These are phyloP conservation scores for Decapterus maruadsi DNA, from an alignment of 2,797 vertebrate genomes.

Conservation along the genomic window DNA sequence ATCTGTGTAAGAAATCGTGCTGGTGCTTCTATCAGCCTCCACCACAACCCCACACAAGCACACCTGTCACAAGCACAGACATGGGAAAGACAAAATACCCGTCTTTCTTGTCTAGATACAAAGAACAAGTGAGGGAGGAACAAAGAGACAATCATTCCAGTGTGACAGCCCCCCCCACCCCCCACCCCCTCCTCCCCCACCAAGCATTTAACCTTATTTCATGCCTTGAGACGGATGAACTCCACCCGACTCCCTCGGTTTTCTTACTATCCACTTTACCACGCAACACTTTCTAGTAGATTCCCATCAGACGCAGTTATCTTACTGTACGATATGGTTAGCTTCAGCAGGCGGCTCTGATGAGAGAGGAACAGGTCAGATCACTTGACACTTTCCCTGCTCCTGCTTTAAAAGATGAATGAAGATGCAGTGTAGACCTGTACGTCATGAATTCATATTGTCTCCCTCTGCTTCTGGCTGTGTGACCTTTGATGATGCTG, in stretches of 20 bases:
- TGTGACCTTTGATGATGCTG: conserved; percentile 24
- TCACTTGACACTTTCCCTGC: neutral
- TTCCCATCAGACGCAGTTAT: conserved; percentile 19
- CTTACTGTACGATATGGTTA: conserved; percentile 6
- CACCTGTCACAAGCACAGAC: conserved; percentile 30
- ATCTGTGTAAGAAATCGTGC: neutral
- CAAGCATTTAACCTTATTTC: conserved; percentile 21
- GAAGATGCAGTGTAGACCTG: conserved; percentile 4
- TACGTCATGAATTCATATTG: conserved; percentile 18
- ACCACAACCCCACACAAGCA: neutral
- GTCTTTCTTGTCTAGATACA: conserved; percentile 62
- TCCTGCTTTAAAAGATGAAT: conserved; percentile 17
- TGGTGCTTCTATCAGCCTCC: neutral
- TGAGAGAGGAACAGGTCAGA: conserved; percentile 14
- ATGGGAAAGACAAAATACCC: conserved; percentile 44
- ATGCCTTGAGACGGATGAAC: conserved; percentile 38
- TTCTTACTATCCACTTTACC: neutral
- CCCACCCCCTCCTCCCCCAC: neutral
- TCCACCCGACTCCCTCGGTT: conserved; percentile 18
- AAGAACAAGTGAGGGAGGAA: conserved; percentile 49
- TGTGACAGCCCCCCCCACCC: neutral
- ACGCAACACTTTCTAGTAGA: neutral
- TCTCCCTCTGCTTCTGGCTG: conserved; percentile 8
- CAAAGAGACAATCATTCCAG: conserved; percentile 49
- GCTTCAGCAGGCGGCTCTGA: neutral